Conservation (phyloP, 2,888 invertebrate species). For the Athripsodes cinereus region DNA sequence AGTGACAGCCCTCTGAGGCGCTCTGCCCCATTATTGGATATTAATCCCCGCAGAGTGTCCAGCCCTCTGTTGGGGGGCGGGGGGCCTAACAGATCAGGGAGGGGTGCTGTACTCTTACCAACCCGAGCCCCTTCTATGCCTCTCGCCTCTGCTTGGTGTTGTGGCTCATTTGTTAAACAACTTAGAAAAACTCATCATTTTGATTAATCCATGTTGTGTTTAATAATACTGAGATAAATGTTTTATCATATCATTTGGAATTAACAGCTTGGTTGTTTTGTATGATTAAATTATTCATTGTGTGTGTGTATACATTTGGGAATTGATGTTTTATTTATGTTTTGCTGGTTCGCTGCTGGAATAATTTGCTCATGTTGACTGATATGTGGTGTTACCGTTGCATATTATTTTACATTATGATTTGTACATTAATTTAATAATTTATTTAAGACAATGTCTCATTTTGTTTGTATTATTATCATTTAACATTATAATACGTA, state of each 20-base stretch:
- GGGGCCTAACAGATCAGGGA: constrained; percentile 15
- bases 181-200: constrained; percentile 70
- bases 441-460: too few species aligned
- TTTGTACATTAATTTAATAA: too few species aligned
- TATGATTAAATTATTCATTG: constrained; percentile 8
- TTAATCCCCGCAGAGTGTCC: constrained; percentile 17
- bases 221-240: too few species aligned
- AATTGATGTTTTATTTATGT: constrained; percentile 27
- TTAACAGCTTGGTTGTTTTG: neutral
- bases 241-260: neutral
- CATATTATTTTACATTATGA: too few species aligned
- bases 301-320: constrained; percentile 27
- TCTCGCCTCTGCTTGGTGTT: constrained; percentile 67
- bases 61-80: constrained; percentile 20
- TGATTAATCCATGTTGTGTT: constrained; percentile 46
- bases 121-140: constrained; percentile 32
- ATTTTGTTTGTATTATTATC: too few species aligned
- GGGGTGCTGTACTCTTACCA: constrained; percentile 29
- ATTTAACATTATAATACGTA: too few species aligned
- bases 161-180: constrained; percentile 72
- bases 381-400: too few species aligned
- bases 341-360: constrained; percentile 16
- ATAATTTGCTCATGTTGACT: constrained; percentile 13
- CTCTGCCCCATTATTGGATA: constrained; percentile 24
- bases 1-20: constrained; percentile 25